Evolutionary conservation across 2,113 vertebrate species (phyloP).

Genomic region (Nanorana parkeri): DNA sequence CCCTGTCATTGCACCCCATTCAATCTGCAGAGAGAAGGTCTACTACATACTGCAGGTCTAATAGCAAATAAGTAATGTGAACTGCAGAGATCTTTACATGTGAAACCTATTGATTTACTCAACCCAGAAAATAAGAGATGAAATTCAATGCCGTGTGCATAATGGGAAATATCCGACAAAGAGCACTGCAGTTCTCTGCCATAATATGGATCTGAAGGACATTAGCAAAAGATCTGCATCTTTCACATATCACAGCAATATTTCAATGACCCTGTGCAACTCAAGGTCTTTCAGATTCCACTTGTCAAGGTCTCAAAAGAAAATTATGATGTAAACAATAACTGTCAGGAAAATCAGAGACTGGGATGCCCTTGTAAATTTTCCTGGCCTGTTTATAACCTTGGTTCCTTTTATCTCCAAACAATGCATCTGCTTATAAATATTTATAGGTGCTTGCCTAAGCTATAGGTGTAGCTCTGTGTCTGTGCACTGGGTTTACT

Average conservation of each 20-base stretch:
- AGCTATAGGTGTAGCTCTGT: background rate
- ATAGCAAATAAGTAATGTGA: background rate
- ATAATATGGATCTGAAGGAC: slow-evolving; percentile 40
- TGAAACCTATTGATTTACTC: slow-evolving; percentile 14
- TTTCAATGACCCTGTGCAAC: slow-evolving; percentile 16
- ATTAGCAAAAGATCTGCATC: slow-evolving; percentile 10
- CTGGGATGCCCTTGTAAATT: slow-evolving; percentile 7
- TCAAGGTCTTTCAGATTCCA: slow-evolving; percentile 32
- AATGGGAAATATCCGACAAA: background rate
- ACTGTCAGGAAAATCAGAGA: background rate
- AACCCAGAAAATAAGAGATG: background rate
- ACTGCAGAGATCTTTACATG: slow-evolving; percentile 1
- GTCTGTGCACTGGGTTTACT: too few relatives aligned
- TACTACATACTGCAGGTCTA: background rate
- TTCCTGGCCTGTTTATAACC: slow-evolving; percentile 2
- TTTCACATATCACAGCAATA: slow-evolving; percentile 35
- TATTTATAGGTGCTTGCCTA: slow-evolving; percentile 16
- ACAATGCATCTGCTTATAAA: slow-evolving; percentile 4
- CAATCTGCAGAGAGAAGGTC: background rate
- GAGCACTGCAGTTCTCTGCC: background rate
- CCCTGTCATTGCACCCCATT: too few relatives aligned
- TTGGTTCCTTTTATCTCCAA: slow-evolving; percentile 14
- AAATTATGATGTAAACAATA: slow-evolving; percentile 36
- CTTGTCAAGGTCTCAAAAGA: slow-evolving; percentile 7
- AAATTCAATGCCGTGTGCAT: slow-evolving; percentile 15